Base-by-base conservation (phyloP, 2,797 vertebrate genomes). In the Cossypha niveicapilla region DNA sequence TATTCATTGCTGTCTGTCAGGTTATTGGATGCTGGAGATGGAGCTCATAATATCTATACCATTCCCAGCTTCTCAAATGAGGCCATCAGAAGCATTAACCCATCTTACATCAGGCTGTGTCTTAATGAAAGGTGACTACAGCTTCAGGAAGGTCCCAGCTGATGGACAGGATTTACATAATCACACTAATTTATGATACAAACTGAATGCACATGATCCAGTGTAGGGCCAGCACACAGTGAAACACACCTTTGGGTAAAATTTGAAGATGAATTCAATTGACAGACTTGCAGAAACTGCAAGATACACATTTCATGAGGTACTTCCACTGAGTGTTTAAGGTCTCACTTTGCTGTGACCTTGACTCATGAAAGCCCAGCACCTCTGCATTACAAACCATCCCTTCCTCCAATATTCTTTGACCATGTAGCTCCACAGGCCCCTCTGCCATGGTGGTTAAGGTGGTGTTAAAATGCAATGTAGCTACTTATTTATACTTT, bases 131-230 rank as follows among this genome's bases (percentile, higher is more conserved):
- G 76, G 58, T 66, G 94, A 96, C 92, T 70, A 11, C 47, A 93
- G 91, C 91, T 88, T 41, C 82, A 63, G 76, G 82, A 94, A 88
- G 80, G 48, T 66, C 79, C 91, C 70, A 92, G 5, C 61, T 13
- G n/a, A 91, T 27, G 60, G 83, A 79, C 47, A 86, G 57, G 32
- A 96, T 96, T 96, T 95, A 75, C 86, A 92, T 93, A 95, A 96
- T 93, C 89, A 42, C 23, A 73, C 78, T 93, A 88, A 93, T 93
- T 94, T 81, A 74, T 84, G 89, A 74, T 30, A 32, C 44, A 71
- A 58, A 70, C 51, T 16, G 74, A 76, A 71, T 6, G 53, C 71
- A 72, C 68, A 54, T 9, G 86, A 94, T 93, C 88, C 78, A 93
- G 88, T 80, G 60, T 6, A 35, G 66, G 76, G 76, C 32, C 58